A percentile compares a stretch with the other conserved stretches of the same genome.
These are phyloP conservation scores for Nowickia ferox DNA, from an alignment of 2,888 invertebrate genomes.

Conservation along the genomic window DNA sequence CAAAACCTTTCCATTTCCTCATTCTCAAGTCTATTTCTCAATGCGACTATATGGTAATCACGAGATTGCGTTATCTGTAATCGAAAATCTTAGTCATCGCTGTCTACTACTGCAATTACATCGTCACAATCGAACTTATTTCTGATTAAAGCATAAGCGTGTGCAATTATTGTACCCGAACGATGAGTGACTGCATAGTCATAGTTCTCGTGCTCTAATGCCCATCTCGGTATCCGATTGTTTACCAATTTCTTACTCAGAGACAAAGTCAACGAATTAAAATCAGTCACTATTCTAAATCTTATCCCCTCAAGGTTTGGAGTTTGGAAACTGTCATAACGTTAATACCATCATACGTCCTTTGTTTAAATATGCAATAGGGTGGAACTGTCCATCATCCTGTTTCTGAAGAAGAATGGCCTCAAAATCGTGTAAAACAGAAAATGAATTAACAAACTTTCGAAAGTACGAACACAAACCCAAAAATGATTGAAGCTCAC, in stretches of 20 bases:
- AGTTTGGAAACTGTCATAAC: background rate
- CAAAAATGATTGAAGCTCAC: constrained; percentile 1
- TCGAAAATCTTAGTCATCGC: too few species aligned
- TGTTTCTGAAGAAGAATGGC: too few species aligned
- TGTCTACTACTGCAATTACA: too few species aligned
- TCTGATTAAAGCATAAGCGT: background rate
- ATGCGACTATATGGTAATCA: background rate
- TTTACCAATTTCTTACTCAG: background rate
- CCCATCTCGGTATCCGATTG: background rate
- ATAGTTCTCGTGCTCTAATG: background rate
- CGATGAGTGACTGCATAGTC: background rate
- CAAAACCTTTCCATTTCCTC: background rate
- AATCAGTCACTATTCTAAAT: background rate
- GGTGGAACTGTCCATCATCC: background rate
- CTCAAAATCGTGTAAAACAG: too few species aligned
- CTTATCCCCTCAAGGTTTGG: too few species aligned
- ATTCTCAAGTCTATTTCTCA: background rate
- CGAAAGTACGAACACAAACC: background rate
- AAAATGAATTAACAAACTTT: too few species aligned
- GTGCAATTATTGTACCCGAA: background rate
- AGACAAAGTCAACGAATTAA: background rate
- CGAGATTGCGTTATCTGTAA: background rate
- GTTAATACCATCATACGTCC: background rate
- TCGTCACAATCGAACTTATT: too few species aligned
- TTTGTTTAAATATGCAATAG: background rate